Evolutionary conservation across 2,888 invertebrate species (phyloP).

Genomic region (Myopa testacea): DNA sequence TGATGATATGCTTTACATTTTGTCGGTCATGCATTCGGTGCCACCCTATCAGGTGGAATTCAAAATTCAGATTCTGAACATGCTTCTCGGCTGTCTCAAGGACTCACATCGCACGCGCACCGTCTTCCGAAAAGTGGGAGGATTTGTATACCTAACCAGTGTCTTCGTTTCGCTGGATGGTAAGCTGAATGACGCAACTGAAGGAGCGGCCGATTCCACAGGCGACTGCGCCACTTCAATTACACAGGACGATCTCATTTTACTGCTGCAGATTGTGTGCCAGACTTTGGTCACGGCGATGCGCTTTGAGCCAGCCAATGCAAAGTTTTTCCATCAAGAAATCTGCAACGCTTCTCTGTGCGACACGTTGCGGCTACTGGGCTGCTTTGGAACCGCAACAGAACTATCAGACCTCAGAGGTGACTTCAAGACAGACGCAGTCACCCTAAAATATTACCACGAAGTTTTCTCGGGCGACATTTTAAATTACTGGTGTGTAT

Average conservation of each 20-base stretch:
- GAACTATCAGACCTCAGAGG: slow-evolving; percentile 69
- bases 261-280: slow-evolving; percentile 88
- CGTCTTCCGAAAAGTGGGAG: slow-evolving; percentile 97
- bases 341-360: slow-evolving; percentile 94
- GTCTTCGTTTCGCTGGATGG: slow-evolving; percentile 93
- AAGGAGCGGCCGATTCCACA: slow-evolving; percentile 48
- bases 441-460: slow-evolving; percentile 72
- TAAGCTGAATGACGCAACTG: slow-evolving; percentile 72
- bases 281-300: slow-evolving; percentile 96
- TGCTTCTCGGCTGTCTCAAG: slow-evolving; percentile 86
- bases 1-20: slow-evolving; percentile 93
- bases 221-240: slow-evolving; percentile 48
- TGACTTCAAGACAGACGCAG: slow-evolving; percentile 60
- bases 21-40: slow-evolving; percentile 93
- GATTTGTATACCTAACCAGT: slow-evolving; percentile 97
- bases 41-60: slow-evolving; percentile 83
- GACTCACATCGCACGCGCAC: slow-evolving; percentile 97
- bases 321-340: slow-evolving; percentile 97
- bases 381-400: slow-evolving; percentile 81
- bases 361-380: slow-evolving; percentile 90
- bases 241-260: slow-evolving; percentile 75
- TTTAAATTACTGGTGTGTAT: slow-evolving; percentile 69
- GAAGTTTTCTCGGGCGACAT: slow-evolving; percentile 82
- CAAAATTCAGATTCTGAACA: slow-evolving; percentile 91
- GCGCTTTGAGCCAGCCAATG: slow-evolving; percentile 99